These are phyloP conservation scores for Nemoura dubitans DNA, from an alignment of 2,888 invertebrate genomes.

Conservation along the genomic window DNA sequence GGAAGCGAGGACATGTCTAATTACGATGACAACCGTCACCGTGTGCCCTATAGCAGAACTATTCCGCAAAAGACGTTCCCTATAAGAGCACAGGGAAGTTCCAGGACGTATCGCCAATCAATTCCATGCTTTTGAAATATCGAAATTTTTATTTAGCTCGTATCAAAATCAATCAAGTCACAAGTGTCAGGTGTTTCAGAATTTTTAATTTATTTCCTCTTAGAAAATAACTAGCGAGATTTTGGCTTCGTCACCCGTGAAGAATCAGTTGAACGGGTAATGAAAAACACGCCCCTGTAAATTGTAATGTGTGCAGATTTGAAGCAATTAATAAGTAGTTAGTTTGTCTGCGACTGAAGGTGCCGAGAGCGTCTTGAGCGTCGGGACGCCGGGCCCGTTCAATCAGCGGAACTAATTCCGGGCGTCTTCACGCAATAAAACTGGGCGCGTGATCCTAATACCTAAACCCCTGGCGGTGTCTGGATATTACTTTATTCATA, in stretches of 20 bases:
- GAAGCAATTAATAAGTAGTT: background rate
- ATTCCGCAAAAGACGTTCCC: background rate
- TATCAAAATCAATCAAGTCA: background rate
- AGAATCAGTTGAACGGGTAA: background rate
- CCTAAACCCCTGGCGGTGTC: slow-evolving; percentile 16
- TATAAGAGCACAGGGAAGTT: background rate
- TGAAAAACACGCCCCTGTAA: background rate
- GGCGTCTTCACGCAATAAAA: slow-evolving; percentile 18
- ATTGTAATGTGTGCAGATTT: background rate
- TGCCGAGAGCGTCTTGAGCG: background rate
- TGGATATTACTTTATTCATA: background rate
- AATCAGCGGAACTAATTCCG: slow-evolving; percentile 28
- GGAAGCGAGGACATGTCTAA: background rate
- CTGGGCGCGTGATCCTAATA: slow-evolving; percentile 25
- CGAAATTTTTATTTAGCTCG: background rate
- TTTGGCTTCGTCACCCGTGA: background rate
- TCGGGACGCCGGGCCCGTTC: slow-evolving; percentile 20
- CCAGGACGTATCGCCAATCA: background rate
- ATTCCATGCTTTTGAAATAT: background rate
- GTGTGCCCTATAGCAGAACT: background rate
- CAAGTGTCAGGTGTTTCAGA: background rate
- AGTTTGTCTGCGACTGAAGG: background rate
- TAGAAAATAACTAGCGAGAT: background rate
- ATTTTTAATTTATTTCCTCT: background rate
- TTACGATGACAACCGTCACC: background rate